Percentiles rank a stretch among this genome's conserved stretches.
phyloP scores from a whole-genome alignment of 2,113 vertebrate genomes.

The Sphyrna mokarran region DNA sequence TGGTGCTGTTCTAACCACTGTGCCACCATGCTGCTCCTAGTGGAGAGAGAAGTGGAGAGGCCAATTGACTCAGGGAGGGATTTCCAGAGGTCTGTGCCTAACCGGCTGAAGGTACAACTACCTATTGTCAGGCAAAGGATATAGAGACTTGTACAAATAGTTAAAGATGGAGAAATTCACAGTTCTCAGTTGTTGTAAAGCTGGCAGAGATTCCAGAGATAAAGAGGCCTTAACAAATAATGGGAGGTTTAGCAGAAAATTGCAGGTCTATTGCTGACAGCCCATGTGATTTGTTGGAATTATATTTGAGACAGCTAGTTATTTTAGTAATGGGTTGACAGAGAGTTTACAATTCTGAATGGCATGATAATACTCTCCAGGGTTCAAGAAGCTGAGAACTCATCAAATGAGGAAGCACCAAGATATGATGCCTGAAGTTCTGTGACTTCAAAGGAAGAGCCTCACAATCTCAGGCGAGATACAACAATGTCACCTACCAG shows the following conservation, averaged over 20 bases:
- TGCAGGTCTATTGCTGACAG: neutral
- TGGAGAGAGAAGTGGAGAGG: neutral
- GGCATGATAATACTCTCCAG: neutral
- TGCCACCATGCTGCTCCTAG: too few relatives aligned
- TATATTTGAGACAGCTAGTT: neutral
- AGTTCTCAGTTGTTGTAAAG: neutral
- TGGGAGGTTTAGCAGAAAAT: neutral
- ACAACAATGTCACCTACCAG: neutral
- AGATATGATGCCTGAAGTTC: neutral
- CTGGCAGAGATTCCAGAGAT: neutral
- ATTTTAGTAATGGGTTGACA: neutral
- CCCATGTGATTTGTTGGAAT: neutral
- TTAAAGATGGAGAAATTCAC: neutral
- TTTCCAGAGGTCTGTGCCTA: neutral
- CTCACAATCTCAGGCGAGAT: neutral
- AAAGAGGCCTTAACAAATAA: neutral
- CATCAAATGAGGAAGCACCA: neutral
- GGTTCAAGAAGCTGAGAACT: neutral
- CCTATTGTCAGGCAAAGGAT: neutral
- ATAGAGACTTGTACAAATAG: neutral
- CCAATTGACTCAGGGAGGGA: neutral
- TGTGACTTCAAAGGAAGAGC: neutral
- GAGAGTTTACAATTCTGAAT: neutral
- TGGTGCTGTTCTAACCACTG: too few relatives aligned
- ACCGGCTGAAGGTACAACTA: neutral